phyloP scores from a whole-genome alignment of 2,888 invertebrate genomes.

The Trichogramma evanescens region DNA sequence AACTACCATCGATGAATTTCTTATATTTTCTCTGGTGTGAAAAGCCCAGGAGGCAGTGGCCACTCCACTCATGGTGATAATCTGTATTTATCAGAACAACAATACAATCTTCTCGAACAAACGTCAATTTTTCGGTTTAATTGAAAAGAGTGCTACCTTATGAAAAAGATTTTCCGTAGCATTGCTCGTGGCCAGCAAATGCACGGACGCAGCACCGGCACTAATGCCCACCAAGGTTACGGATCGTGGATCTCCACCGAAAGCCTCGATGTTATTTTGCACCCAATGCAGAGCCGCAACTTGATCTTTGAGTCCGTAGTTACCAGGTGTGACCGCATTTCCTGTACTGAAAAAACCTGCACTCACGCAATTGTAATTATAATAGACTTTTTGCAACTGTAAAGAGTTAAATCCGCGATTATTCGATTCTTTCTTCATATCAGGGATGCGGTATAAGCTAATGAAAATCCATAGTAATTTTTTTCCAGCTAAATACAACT shows the following conservation, averaged over 20 bases:
- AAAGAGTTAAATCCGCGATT: not conserved
- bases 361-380: not conserved
- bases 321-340: slow-evolving; percentile 34
- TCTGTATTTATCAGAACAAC: slow-evolving; percentile 1
- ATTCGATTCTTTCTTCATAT: not conserved
- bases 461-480: too few species aligned
- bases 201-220: slow-evolving; percentile 29
- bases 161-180: slow-evolving; percentile 38
- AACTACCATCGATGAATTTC: slow-evolving; percentile 26
- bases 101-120: not conserved
- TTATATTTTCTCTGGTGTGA: slow-evolving; percentile 22
- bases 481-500: too few species aligned
- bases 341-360: slow-evolving; percentile 39
- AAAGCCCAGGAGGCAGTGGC: slow-evolving; percentile 25
- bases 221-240: slow-evolving; percentile 38
- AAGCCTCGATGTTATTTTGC: slow-evolving; percentile 34
- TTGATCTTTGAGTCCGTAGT: slow-evolving; percentile 40
- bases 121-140: not conserved
- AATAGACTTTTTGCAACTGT: not conserved
- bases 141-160: slow-evolving; percentile 12
- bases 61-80: slow-evolving; percentile 34
- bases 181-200: slow-evolving; percentile 32
- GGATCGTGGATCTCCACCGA: slow-evolving; percentile 33
- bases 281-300: slow-evolving; percentile 36
- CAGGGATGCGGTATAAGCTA: too few species aligned